phyloP scores from a whole-genome alignment of 1,140 invertebrate species.

The Aphaenogaster floridana region DNA sequence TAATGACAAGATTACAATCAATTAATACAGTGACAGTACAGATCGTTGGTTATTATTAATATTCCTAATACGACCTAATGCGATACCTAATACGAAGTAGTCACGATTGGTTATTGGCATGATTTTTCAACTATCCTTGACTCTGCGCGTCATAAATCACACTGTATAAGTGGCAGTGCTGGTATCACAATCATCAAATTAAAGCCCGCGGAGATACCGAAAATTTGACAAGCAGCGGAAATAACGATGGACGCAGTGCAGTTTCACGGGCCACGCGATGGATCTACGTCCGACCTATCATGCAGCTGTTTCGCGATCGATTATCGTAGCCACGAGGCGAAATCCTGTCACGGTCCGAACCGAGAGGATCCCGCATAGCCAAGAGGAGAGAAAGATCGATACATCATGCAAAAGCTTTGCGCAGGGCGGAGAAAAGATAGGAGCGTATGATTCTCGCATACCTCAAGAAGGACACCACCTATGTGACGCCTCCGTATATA shows the following conservation, averaged over 20 bases:
- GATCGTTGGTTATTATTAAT: not conserved
- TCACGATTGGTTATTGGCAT: not conserved
- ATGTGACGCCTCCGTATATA: slow-evolving; percentile 25
- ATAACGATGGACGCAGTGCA: slow-evolving; percentile 19
- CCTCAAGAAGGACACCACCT: slow-evolving; percentile 44
- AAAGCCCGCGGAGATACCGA: slow-evolving; percentile 18
- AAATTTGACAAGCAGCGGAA: slow-evolving; percentile 53
- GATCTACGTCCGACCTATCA: slow-evolving; percentile 46
- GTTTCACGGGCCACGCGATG: slow-evolving; percentile 46
- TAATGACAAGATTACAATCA: not conserved
- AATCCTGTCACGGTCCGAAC: slow-evolving; percentile 46
- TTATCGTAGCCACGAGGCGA: slow-evolving; percentile 49
- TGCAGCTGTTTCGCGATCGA: slow-evolving; percentile 60
- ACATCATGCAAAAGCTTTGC: slow-evolving; percentile 38
- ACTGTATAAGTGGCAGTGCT: not conserved
- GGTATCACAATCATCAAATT: slow-evolving; percentile 8
- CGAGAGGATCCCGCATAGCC: not conserved
- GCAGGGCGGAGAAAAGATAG: slow-evolving; percentile 45
- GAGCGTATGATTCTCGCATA: slow-evolving; percentile 20
- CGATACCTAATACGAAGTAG: not conserved
- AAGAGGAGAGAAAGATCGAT: slow-evolving; percentile 37
- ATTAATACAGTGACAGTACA: not conserved
- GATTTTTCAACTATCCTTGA: not conserved
- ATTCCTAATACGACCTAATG: not conserved
- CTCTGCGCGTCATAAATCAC: not conserved